These are phyloP conservation scores for Microcebus lehilahytsara DNA, from an alignment of 2,113 vertebrate species.

Conservation along the genomic window DNA sequence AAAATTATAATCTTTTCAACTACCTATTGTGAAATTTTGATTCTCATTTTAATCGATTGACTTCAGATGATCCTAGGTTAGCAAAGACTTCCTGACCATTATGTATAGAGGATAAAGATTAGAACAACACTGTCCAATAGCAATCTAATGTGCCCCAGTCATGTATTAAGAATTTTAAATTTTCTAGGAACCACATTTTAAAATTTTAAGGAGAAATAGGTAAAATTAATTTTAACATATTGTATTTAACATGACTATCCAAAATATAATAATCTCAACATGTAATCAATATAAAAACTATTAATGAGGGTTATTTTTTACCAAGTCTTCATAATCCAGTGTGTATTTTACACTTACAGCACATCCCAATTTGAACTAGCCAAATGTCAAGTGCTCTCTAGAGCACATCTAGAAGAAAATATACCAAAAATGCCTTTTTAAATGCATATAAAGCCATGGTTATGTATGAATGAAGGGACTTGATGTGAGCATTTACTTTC, in stretches of 20 bases:
- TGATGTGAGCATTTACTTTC: background rate
- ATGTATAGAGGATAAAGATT: background rate
- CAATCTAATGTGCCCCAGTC: background rate
- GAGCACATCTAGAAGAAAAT: background rate
- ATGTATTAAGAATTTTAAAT: background rate
- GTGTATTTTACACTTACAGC: background rate
- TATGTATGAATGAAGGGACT: background rate
- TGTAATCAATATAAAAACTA: background rate
- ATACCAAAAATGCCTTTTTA: background rate
- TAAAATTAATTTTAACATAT: background rate
- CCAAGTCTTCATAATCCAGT: background rate
- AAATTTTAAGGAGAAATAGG: background rate
- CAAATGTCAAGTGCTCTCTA: background rate
- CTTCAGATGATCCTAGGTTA: background rate
- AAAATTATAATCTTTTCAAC: background rate
- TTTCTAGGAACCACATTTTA: background rate
- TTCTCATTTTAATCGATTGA: background rate
- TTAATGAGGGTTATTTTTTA: background rate
- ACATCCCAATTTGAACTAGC: background rate
- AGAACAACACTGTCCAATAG: background rate
- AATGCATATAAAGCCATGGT: background rate
- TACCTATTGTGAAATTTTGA: background rate
- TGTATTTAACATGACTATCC: background rate
- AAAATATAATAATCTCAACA: constrained; percentile 3
- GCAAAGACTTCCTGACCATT: background rate